Base-by-base conservation (phyloP, 2,888 invertebrate species). In the Melanotus villosus region DNA sequence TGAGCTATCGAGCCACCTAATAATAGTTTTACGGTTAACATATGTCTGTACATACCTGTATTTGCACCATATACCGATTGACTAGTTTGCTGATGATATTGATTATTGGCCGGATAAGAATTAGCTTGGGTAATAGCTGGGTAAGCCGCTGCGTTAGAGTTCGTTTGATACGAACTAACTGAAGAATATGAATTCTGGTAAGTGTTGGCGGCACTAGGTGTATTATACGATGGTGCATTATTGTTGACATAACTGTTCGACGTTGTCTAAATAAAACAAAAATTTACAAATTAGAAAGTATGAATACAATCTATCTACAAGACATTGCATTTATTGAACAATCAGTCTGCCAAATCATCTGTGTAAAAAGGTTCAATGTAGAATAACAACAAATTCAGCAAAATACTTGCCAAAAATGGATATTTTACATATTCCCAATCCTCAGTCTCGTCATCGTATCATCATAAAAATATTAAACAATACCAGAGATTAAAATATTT, bases 21-120 rank as follows among this genome's bases (percentile, higher is more conserved):
- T n/a, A n/a, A n/a, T n/a, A n/a, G 26, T 26, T 26, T 7, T 26
- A 26, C 26, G 26, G n/a, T n/a, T n/a, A n/a, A n/a, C n/a, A n/a
- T n/a, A n/a, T n/a, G n/a, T n/a, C n/a, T n/a, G n/a, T 1, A 9
- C 77, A 76, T 76, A 83, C 83, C 83, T 71, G 83, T 71, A 72
- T 80, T 84, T 76, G 83, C 80, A 80, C 84, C 84, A 76, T 85
- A 85, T 12, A 84, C 84, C 10, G 83, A 83, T 72, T 84, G 84
- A 80, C 80, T 82, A 77, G 83, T 76, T 74, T 81, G 84, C 66
- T 84, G 84, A 60, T 81, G 81, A 75, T 83, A 84, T 41, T 81
- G 77, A 71, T 81, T 83, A 65, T 70, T 76, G 6, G 79, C 73
- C 12, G 82, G 81, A 73, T 82, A 83, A 10, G 82, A 78, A 63